Evolutionary conservation across 2,888 invertebrate species (phyloP).

Genomic region (Periphyllus acericola): DNA sequence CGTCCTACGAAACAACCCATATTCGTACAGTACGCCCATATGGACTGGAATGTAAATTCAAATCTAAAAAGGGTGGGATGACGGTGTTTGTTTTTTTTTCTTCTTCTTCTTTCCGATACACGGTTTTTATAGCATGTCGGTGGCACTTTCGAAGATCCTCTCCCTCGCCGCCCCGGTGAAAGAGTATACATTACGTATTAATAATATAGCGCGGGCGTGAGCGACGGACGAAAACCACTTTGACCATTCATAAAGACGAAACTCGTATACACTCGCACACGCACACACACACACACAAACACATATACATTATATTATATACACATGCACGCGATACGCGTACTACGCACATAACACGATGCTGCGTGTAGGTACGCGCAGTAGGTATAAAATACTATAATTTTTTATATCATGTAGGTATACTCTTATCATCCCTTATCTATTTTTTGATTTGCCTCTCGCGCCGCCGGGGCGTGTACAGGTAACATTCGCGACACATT

Average conservation of each 20-base stretch:
- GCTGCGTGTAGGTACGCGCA: too few relatives aligned
- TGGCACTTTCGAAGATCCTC: conserved; percentile 37
- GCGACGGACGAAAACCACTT: conserved; percentile 1
- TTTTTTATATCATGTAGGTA: too few relatives aligned
- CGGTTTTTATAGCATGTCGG: conserved; percentile 12
- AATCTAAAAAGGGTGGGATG: conserved; percentile 48
- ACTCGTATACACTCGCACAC: not conserved
- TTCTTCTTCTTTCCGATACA: not conserved
- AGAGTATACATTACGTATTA: not conserved
- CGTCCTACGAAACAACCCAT: conserved; percentile 61
- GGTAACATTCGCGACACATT: too few relatives aligned
- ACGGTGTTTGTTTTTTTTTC: conserved; percentile 16
- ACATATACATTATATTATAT: too few relatives aligned
- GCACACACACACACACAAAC: too few relatives aligned
- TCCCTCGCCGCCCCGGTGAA: not conserved
- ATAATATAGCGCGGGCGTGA: not conserved
- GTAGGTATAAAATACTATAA: too few relatives aligned
- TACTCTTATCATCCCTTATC: too few relatives aligned
- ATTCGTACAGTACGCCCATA: conserved; percentile 56
- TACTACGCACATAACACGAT: too few relatives aligned
- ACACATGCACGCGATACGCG: not conserved
- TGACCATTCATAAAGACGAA: not conserved
- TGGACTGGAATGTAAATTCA: conserved; percentile 57
- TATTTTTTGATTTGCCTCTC: too few relatives aligned
- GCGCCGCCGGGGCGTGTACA: too few relatives aligned